Percentiles rank a stretch among this genome's conserved stretches.
Evolutionary conservation across 2,888 invertebrate species (phyloP).

Genomic region (Diarsia rubi): DNA sequence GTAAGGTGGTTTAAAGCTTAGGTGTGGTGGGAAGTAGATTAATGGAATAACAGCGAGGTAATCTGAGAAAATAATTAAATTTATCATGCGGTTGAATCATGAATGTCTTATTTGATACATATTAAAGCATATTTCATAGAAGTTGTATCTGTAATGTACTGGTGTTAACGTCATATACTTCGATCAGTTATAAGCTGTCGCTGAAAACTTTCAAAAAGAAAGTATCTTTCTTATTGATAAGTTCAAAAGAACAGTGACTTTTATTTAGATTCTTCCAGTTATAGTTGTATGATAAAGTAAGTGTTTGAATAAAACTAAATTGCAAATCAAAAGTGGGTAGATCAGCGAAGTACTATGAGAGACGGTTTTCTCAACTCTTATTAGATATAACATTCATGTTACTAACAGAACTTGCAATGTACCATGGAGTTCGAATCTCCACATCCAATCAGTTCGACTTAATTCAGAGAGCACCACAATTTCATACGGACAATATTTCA

Average conservation of each 20-base stretch:
- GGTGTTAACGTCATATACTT: not conserved
- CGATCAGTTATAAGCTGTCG: not conserved
- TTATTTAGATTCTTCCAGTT: not conserved
- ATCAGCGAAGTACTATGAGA: constrained; percentile 11
- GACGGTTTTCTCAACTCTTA: constrained; percentile 12
- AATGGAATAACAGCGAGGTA: not conserved
- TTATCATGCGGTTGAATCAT: not conserved
- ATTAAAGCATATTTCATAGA: not conserved
- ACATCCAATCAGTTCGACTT: constrained; percentile 21
- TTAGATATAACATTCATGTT: constrained; percentile 29
- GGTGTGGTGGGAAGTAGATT: not conserved
- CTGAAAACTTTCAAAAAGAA: not conserved
- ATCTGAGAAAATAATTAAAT: not conserved
- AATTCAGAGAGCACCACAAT: constrained; percentile 10
- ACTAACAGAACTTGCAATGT: constrained; percentile 13
- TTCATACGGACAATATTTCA: constrained; percentile 33
- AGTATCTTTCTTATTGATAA: not conserved
- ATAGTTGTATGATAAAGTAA: not conserved
- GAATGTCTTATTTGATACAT: constrained; percentile 6
- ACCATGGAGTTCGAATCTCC: not conserved
- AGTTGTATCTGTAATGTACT: not conserved
- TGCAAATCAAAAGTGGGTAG: constrained; percentile 1
- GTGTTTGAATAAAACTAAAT: constrained; percentile 12
- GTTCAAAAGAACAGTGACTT: not conserved
- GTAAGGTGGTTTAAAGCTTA: not conserved